Evolutionary conservation across 1,140 invertebrate genomes (phyloP).

Genomic region (Formica selysi): DNA sequence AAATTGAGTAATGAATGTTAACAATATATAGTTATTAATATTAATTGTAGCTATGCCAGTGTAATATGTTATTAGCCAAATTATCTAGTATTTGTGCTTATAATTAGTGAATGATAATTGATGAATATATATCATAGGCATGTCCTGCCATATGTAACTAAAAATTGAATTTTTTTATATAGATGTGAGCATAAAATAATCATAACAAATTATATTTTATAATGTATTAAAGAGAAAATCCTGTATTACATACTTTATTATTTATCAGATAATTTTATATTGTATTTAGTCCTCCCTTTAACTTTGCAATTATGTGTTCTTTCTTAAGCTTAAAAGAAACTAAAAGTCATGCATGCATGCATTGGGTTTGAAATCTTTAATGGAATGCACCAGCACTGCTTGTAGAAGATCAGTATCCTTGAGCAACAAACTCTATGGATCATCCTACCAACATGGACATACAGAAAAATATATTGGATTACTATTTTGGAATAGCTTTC

Average conservation of each 20-base stretch:
- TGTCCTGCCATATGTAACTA: not conserved
- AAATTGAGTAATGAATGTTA: not conserved
- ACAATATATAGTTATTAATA: slow-evolving; percentile 3
- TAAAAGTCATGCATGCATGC: slow-evolving; percentile 56
- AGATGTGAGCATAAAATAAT: not conserved
- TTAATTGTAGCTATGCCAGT: not conserved
- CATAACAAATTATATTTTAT: not conserved
- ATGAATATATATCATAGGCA: slow-evolving; percentile 1
- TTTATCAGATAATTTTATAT: slow-evolving; percentile 50
- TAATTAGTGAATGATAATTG: not conserved
- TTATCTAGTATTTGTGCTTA: not conserved
- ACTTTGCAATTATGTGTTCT: slow-evolving; percentile 30
- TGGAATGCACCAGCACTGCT: slow-evolving; percentile 55
- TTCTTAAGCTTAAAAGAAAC: slow-evolving; percentile 34
- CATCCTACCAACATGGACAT: slow-evolving; percentile 33
- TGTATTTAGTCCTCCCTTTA: slow-evolving; percentile 49
- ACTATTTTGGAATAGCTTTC: slow-evolving; percentile 40
- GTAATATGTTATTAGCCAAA: slow-evolving; percentile 7
- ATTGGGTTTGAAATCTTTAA: slow-evolving; percentile 46
- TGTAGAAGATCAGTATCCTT: slow-evolving; percentile 40
- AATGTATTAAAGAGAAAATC: slow-evolving; percentile 22
- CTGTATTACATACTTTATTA: slow-evolving; percentile 14
- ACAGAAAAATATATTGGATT: slow-evolving; percentile 26
- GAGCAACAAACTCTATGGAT: slow-evolving; percentile 37
- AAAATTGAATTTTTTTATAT: not conserved